Evolutionary conservation across 2,797 vertebrate genomes (phyloP).

Genomic region (Borostomias antarcticus): DNA sequence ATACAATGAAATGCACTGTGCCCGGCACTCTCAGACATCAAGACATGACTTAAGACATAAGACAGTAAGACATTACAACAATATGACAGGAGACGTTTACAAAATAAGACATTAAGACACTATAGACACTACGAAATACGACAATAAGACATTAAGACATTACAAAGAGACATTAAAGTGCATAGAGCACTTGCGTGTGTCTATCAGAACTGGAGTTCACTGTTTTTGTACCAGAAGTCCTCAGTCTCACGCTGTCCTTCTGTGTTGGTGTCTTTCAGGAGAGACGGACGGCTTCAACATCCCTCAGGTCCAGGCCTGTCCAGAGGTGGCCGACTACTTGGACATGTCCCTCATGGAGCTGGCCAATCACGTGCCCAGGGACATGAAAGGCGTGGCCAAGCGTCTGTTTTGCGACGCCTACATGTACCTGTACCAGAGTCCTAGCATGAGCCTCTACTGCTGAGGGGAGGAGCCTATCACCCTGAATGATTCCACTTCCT

Average conservation of each 20-base stretch:
- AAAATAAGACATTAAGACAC: no score
- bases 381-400: conserved; percentile 89
- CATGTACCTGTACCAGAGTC: conserved; percentile 91
- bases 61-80: no score
- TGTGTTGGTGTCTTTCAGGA: conserved; percentile 62
- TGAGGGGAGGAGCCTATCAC: conserved; percentile 52
- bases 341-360: conserved; percentile 75
- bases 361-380: conserved; percentile 80
- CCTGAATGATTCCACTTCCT: not conserved
- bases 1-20: no score
- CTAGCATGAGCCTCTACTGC: conserved; percentile 83
- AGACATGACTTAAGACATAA: no score
- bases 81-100: no score
- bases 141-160: no score
- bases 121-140: no score
- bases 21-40: no score
- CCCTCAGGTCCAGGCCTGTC: conserved; percentile 79
- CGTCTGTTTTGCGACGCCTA: conserved; percentile 91
- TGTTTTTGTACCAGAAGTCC: not conserved
- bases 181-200: no score
- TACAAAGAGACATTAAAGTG: no score
- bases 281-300: conserved; percentile 85
- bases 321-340: conserved; percentile 83
- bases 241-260: not conserved
- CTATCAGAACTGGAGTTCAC: no score